phyloP scores from a whole-genome alignment of 23 tunicate genomes.

The Oikopleura albicans region DNA sequence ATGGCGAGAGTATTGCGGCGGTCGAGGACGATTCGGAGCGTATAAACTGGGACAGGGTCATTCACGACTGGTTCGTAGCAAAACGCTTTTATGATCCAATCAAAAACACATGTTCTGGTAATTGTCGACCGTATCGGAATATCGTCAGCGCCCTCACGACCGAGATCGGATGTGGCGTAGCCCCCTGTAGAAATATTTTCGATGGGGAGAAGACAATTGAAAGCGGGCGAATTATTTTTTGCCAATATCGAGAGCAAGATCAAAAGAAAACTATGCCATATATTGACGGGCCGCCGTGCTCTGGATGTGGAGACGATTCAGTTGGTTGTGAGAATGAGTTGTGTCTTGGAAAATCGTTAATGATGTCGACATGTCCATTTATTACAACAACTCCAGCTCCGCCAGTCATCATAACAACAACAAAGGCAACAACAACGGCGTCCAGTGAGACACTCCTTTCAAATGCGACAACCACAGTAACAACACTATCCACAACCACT shows the following conservation, averaged over 20 bases:
- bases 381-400: neutral
- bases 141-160: neutral
- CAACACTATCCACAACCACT: neutral
- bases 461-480: neutral
- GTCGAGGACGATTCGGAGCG: neutral
- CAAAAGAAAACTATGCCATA: neutral
- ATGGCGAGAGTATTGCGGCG: neutral
- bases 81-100: conserved; percentile 5
- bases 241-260: neutral
- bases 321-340: neutral
- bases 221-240: neutral
- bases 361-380: neutral
- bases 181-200: neutral
- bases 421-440: neutral
- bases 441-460: neutral
- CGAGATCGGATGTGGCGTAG: conserved; percentile 5
- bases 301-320: neutral
- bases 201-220: neutral
- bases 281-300: neutral
- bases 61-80: neutral
- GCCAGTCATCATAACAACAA: neutral
- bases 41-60: neutral
- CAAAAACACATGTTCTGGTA: neutral
- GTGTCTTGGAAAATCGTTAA: neutral
- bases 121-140: neutral